phyloP scores from a whole-genome alignment of 2,888 invertebrate genomes.

The Drosophila melanosoma region DNA sequence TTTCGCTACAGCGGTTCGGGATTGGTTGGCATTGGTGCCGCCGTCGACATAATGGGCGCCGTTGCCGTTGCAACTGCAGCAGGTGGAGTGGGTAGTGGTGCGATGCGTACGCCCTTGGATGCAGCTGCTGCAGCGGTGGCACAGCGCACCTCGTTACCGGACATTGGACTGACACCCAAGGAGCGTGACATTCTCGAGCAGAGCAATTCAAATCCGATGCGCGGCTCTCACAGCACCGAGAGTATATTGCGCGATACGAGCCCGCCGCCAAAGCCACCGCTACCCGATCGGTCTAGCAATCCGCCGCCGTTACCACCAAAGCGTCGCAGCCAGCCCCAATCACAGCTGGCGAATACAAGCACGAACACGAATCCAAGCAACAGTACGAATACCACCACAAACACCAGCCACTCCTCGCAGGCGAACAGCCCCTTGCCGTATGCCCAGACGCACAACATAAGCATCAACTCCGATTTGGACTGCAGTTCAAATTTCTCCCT shows the following conservation, averaged over 20 bases:
- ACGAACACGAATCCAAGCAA: constrained; percentile 19
- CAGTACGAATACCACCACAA: constrained; percentile 24
- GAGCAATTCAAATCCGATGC: constrained; percentile 87
- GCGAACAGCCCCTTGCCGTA: constrained; percentile 75
- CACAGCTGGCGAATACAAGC: constrained; percentile 31
- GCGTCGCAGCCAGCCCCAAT: constrained; percentile 86
- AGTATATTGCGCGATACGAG: constrained; percentile 90
- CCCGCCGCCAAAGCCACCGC: constrained; percentile 95
- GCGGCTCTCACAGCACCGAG: constrained; percentile 93
- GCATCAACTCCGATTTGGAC: constrained; percentile 83
- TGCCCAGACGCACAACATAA: constrained; percentile 84
- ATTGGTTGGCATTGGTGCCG: constrained; percentile 68
- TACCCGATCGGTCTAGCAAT: constrained; percentile 90
- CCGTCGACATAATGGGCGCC: constrained; percentile 70
- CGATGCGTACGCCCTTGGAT: constrained; percentile 24
- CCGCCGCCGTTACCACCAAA: constrained; percentile 93
- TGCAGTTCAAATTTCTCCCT: constrained; percentile 86
- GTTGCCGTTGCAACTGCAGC: constrained; percentile 57
- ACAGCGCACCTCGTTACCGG: constrained; percentile 90
- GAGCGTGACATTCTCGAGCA: constrained; percentile 85
- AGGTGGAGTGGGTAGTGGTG: constrained; percentile 20
- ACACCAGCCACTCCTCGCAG: constrained; percentile 49
- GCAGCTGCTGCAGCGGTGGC: constrained; percentile 81
- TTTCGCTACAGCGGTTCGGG: constrained; percentile 75
- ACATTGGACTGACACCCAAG: constrained; percentile 93